Conservation (phyloP, 2,113 vertebrate species). For the Sturnira hondurensis region DNA sequence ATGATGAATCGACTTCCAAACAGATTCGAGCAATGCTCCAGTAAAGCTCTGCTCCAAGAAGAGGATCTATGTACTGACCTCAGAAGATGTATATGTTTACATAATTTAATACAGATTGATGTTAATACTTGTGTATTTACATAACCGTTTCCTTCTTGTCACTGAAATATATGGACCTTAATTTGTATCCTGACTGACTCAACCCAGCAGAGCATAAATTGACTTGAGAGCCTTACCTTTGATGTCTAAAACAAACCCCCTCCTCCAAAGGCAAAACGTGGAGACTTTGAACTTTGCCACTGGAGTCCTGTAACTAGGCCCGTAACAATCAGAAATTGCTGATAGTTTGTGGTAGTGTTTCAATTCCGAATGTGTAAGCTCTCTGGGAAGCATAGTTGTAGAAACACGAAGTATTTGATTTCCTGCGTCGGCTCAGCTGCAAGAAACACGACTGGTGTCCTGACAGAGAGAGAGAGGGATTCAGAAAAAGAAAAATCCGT, state of each 20-base stretch:
- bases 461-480: not conserved
- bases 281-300: constrained; percentile 68
- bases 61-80: constrained; percentile 93
- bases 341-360: constrained; percentile 61
- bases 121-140: constrained; percentile 97
- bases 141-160: constrained; percentile 88
- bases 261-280: constrained; percentile 52
- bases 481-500: not conserved
- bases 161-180: constrained; percentile 82
- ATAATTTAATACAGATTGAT: constrained; percentile 98
- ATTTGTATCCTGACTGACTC: constrained; percentile 83
- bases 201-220: constrained; percentile 82
- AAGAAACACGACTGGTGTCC: constrained; percentile 25
- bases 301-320: constrained; percentile 70
- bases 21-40: constrained; percentile 98
- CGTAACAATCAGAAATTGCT: constrained; percentile 53
- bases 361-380: constrained; percentile 66
- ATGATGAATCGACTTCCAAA: constrained; percentile 98
- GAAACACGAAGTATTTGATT: constrained; percentile 61
- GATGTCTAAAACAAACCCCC: constrained; percentile 61
- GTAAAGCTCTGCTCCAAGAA: constrained; percentile 84
- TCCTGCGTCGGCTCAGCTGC: constrained; percentile 34
- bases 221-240: constrained; percentile 84
- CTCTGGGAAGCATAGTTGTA: constrained; percentile 60
- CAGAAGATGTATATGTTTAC: constrained; percentile 99